These are phyloP conservation scores for Chrysolina oricalcia DNA, from an alignment of 2,888 invertebrate genomes.

Conservation along the genomic window DNA sequence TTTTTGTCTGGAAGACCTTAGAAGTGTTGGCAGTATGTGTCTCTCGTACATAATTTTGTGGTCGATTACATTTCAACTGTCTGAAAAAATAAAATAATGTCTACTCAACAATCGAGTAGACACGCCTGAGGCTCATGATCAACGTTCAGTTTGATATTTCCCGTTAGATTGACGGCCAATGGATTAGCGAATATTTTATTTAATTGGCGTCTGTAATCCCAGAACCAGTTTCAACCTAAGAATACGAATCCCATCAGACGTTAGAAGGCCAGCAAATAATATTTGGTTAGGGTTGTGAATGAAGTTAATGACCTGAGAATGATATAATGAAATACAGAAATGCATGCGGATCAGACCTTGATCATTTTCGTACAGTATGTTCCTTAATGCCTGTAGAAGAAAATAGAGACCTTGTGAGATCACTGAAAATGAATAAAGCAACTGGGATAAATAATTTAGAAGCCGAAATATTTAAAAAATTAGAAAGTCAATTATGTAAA, in stretches of 20 bases:
- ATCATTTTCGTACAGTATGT: too few species aligned
- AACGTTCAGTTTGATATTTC: slow-evolving; percentile 2
- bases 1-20: too few species aligned
- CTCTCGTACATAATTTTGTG: neutral
- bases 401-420: too few species aligned
- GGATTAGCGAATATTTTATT: slow-evolving; percentile 27
- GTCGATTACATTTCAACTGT: neutral
- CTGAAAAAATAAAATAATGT: neutral
- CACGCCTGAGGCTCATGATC: slow-evolving; percentile 14
- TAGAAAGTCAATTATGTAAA: too few species aligned
- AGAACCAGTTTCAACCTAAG: slow-evolving; percentile 25
- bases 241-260: slow-evolving; percentile 14
- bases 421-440: too few species aligned
- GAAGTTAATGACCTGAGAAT: neutral
- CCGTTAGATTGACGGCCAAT: slow-evolving; percentile 28
- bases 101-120: neutral
- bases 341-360: too few species aligned
- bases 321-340: too few species aligned
- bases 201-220: slow-evolving; percentile 24
- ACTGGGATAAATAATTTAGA: too few species aligned
- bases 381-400: too few species aligned
- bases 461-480: too few species aligned
- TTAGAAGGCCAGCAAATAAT: slow-evolving; percentile 3
- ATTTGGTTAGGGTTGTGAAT: slow-evolving; percentile 1
- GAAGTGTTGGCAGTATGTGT: too few species aligned